A percentile compares a stretch with the other conserved stretches of the same genome.
Conservation (phyloP, 2,113 vertebrate species). For the Eulemur macaco region DNA sequence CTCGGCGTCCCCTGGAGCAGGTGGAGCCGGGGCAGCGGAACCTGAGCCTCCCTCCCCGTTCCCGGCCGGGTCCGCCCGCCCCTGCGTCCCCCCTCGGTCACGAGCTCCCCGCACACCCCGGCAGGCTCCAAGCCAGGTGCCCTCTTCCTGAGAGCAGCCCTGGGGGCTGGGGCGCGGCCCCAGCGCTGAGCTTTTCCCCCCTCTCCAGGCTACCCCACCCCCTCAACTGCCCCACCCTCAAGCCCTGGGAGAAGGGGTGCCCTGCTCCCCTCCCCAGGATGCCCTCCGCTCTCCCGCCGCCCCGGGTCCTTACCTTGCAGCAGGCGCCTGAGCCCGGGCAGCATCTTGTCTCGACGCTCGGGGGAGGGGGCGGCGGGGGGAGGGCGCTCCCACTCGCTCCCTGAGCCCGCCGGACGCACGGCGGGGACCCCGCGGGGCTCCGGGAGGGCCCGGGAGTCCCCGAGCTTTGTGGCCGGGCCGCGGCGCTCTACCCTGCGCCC, state of each 20-base stretch:
- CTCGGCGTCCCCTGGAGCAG: slow-evolving; percentile 63
- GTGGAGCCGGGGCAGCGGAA: slow-evolving; percentile 68
- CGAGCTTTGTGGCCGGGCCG: neutral
- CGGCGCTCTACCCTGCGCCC: slow-evolving; percentile 73
- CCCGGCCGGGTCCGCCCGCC: neutral
- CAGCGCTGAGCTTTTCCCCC: neutral
- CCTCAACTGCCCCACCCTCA: slow-evolving; percentile 39
- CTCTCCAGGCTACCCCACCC: neutral
- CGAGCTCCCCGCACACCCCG: slow-evolving; percentile 8
- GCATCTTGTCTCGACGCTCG: slow-evolving; percentile 81
- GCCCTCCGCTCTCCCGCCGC: neutral
- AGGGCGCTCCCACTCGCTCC: slow-evolving; percentile 67
- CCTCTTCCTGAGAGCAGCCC: neutral
- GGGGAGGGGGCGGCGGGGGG: slow-evolving; percentile 59
- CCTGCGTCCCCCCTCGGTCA: slow-evolving; percentile 25
- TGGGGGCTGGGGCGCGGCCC: neutral
- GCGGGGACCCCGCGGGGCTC: slow-evolving; percentile 68
- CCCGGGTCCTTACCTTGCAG: slow-evolving; percentile 77
- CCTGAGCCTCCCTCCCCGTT: slow-evolving; percentile 30
- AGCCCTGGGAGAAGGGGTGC: neutral
- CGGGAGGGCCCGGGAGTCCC: slow-evolving; percentile 54
- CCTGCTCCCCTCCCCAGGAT: neutral
- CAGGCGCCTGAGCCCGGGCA: slow-evolving; percentile 76
- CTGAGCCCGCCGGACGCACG: slow-evolving; percentile 60
- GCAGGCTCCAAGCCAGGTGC: neutral